A percentile compares a stretch with the other conserved stretches of the same genome.
Evolutionary conservation across 2,113 vertebrate species (phyloP).

Genomic region (Noctilio leporinus): DNA sequence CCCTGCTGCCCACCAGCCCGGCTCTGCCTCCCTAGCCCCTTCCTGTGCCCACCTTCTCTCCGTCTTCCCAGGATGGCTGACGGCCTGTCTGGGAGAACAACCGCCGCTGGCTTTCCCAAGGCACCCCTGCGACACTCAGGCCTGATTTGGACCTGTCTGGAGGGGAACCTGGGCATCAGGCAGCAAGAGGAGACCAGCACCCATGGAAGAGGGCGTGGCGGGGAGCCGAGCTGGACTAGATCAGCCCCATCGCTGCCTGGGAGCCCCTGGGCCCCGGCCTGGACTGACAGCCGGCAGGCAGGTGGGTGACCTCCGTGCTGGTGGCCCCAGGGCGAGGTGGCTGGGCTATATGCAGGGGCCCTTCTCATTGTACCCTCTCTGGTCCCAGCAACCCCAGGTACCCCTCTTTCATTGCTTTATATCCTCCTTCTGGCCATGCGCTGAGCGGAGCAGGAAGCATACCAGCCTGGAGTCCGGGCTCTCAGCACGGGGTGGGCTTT

Average conservation of each 20-base stretch:
- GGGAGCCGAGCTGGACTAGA: not conserved
- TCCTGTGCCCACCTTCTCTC: fast-evolving
- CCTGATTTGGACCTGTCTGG: not conserved
- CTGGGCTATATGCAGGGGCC: not conserved
- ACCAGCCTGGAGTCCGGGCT: not conserved
- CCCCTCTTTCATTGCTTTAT: not conserved
- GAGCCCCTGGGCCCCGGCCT: not conserved
- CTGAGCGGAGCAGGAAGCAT: not conserved
- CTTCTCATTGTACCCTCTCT: not conserved
- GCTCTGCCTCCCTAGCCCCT: not conserved
- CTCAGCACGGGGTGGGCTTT: not conserved
- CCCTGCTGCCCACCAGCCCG: not conserved
- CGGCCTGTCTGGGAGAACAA: not conserved
- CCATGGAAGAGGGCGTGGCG: not conserved
- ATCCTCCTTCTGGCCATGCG: not conserved
- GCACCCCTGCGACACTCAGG: not conserved
- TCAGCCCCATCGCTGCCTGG: not conserved
- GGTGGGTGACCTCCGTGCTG: fast-evolving
- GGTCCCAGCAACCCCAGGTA: too few relatives aligned
- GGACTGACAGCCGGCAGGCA: too few relatives aligned
- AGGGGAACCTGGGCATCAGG: not conserved
- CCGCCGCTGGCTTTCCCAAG: not conserved
- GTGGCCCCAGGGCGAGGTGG: not conserved
- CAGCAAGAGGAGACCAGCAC: not conserved
- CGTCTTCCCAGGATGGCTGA: not conserved